Evolutionary conservation across 1,140 invertebrate species (phyloP).

Genomic region (Macrotrachela quadricornifera): DNA sequence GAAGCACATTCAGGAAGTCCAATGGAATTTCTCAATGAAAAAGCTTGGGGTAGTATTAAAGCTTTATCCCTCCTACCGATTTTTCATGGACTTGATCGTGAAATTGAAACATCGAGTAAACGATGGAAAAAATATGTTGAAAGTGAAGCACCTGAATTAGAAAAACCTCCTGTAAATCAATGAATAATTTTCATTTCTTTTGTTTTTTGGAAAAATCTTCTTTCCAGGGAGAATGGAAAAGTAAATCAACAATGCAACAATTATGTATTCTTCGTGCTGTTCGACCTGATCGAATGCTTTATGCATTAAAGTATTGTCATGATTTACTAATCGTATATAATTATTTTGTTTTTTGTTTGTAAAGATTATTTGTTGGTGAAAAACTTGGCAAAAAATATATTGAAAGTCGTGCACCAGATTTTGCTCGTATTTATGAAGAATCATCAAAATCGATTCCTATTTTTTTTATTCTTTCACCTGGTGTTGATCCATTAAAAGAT

Average conservation of each 20-base stretch:
- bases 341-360: too few relatives aligned
- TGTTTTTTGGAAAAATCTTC: too few relatives aligned
- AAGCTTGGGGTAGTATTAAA: conserved; percentile 79
- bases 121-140: conserved; percentile 88
- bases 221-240: conserved; percentile 95
- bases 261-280: conserved; percentile 79
- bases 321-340: too few relatives aligned
- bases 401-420: conserved; percentile 62
- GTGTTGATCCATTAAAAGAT: conserved; percentile 82
- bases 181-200: too few relatives aligned
- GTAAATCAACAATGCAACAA: conserved; percentile 67
- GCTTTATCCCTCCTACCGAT: conserved; percentile 59
- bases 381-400: conserved; percentile 73
- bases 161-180: too few relatives aligned
- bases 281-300: conserved; percentile 73
- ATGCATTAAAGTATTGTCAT: conserved; percentile 36
- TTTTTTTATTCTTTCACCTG: conserved; percentile 84
- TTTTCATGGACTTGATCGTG: conserved; percentile 72
- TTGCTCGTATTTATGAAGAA: conserved; percentile 81
- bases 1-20: conserved; percentile 66
- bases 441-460: conserved; percentile 71
- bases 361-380: conserved; percentile 57
- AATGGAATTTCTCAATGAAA: conserved; percentile 74
- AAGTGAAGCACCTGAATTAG: conserved; percentile 72
- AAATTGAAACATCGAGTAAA: conserved; percentile 79